Evolutionary conservation across 1,140 invertebrate species (phyloP).

Genomic region (Oedothorax gibbosus): DNA sequence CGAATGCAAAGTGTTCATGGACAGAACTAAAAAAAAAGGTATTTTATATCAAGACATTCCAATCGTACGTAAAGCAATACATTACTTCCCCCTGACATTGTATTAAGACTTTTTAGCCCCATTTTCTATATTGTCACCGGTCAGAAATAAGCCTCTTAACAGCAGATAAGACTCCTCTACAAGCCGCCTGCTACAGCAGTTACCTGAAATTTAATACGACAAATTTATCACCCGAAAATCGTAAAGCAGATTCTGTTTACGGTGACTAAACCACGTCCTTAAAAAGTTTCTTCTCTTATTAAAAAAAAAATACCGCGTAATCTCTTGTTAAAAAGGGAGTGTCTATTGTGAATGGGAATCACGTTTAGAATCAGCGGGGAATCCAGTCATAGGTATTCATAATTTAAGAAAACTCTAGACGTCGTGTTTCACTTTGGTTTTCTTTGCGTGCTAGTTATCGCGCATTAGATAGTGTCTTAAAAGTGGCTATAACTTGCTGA

Average conservation of each 20-base stretch:
- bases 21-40: no score
- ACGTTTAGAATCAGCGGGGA: slow-evolving; percentile 39
- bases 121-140: no score
- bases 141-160: no score
- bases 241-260: neutral
- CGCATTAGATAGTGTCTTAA: slow-evolving; percentile 56
- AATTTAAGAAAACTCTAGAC: slow-evolving; percentile 30
- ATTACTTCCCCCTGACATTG: no score
- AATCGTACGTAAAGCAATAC: no score
- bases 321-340: slow-evolving; percentile 30
- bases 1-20: no score
- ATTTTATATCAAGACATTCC: no score
- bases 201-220: neutral
- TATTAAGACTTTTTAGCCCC: no score
- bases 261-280: neutral
- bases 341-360: slow-evolving; percentile 48
- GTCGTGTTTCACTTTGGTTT: neutral
- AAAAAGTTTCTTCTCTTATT: no score
- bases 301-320: slow-evolving; percentile 1
- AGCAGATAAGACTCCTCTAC: no score
- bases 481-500: slow-evolving; percentile 34
- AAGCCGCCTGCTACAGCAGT: no score
- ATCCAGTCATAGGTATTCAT: slow-evolving; percentile 37
- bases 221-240: slow-evolving; percentile 1
- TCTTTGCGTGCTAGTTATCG: slow-evolving; percentile 39